phyloP scores from a whole-genome alignment of 2,113 vertebrate genomes.

The Phaethon lepturus region DNA sequence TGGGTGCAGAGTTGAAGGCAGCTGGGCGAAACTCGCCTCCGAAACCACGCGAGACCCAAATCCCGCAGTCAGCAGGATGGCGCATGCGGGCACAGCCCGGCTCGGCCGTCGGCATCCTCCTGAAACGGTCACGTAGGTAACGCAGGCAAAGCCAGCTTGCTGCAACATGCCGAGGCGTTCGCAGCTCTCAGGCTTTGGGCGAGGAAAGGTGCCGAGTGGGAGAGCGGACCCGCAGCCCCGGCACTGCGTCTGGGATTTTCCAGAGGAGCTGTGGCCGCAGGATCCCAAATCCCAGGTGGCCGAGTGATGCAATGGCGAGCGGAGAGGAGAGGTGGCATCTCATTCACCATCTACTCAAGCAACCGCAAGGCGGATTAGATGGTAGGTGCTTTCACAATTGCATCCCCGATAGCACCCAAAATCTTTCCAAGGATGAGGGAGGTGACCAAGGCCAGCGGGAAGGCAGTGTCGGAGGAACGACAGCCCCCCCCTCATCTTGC shows the following conservation, averaged over 20 bases:
- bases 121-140: background rate
- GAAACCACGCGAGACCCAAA: background rate
- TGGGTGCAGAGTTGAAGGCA: background rate
- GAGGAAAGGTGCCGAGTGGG: background rate
- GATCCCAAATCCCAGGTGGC: background rate
- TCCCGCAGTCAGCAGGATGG: fast-evolving
- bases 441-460: background rate
- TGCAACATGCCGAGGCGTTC: background rate
- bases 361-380: background rate
- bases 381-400: background rate
- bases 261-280: fast-evolving
- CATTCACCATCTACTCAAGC: fast-evolving
- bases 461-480: fast-evolving
- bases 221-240: fast-evolving
- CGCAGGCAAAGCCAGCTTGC: background rate
- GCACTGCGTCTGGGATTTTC: fast-evolving
- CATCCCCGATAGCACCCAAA: background rate
- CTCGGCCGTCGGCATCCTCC: background rate
- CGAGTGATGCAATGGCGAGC: fast-evolving
- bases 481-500: background rate
- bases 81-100: background rate
- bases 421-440: background rate
- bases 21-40: fast-evolving
- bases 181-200: background rate
- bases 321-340: background rate